These are phyloP conservation scores for Tridacna gigas DNA, from an alignment of 2,888 invertebrate genomes.

Conservation along the genomic window DNA sequence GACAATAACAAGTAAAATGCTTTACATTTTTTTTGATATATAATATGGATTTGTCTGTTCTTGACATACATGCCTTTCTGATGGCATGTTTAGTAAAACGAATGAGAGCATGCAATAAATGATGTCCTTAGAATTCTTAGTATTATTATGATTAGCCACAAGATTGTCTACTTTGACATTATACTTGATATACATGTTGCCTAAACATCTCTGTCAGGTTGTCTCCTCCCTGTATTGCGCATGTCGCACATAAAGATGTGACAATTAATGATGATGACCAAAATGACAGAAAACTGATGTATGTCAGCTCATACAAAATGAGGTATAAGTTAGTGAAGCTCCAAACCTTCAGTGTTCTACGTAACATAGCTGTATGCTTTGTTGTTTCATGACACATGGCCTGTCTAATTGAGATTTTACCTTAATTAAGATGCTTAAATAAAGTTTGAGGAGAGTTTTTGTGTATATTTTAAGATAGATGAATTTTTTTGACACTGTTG, in stretches of 20 bases:
- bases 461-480: not conserved
- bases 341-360: not conserved
- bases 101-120: no score
- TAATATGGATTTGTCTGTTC: no score
- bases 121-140: no score
- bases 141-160: no score
- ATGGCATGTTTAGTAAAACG: no score
- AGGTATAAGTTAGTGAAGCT: conserved; percentile 3
- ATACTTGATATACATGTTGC: not conserved
- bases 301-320: not conserved
- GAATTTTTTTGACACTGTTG: not conserved
- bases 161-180: no score
- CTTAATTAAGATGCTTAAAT: conserved; percentile 18
- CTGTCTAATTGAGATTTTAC: conserved; percentile 5
- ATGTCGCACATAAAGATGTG: conserved; percentile 17
- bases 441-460: not conserved
- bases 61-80: no score
- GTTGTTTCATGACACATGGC: conserved; percentile 8
- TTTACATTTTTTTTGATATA: no score
- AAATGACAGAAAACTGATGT: not conserved
- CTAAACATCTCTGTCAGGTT: not conserved
- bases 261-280: conserved; percentile 24
- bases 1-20: no score
- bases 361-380: not conserved
- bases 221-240: conserved; percentile 9